Percentiles rank a stretch among this genome's conserved stretches.
Conservation (phyloP, 2,797 vertebrate genomes). For the Myiotriccus ornatus region DNA sequence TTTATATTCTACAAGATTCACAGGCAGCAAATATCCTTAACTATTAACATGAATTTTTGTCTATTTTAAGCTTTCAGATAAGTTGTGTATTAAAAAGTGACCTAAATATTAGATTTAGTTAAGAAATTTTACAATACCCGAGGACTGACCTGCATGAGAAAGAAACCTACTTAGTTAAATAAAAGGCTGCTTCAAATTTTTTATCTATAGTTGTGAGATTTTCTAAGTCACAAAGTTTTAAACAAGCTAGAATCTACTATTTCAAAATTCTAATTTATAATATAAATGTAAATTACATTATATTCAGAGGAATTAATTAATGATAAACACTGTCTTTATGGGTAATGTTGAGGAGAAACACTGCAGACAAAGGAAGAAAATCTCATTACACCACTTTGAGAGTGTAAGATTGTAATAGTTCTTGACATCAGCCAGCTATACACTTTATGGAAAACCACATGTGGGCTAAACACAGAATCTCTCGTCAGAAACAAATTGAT, state of each 20-base stretch:
- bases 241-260: neutral
- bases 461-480: neutral
- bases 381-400: slow-evolving; percentile 18
- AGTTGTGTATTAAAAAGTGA: neutral
- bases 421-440: slow-evolving; percentile 18
- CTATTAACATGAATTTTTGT: neutral
- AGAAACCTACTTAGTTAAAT: neutral
- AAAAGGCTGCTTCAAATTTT: neutral
- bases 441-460: neutral
- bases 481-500: slow-evolving; percentile 3
- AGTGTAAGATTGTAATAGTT: slow-evolving; percentile 24
- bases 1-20: neutral
- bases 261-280: neutral
- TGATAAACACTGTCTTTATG: slow-evolving; percentile 11
- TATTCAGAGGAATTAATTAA: slow-evolving; percentile 40
- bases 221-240: slow-evolving; percentile 24
- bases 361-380: slow-evolving; percentile 23
- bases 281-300: slow-evolving; percentile 39
- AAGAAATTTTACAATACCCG: neutral
- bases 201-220: neutral
- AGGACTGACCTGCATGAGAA: neutral
- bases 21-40: neutral
- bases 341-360: slow-evolving; percentile 12
- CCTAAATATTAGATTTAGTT: neutral
- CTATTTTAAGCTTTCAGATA: neutral